A percentile compares a stretch with the other conserved stretches of the same genome.
Conservation (phyloP, 2,888 invertebrate genomes). For the Hydriomena furcata region DNA sequence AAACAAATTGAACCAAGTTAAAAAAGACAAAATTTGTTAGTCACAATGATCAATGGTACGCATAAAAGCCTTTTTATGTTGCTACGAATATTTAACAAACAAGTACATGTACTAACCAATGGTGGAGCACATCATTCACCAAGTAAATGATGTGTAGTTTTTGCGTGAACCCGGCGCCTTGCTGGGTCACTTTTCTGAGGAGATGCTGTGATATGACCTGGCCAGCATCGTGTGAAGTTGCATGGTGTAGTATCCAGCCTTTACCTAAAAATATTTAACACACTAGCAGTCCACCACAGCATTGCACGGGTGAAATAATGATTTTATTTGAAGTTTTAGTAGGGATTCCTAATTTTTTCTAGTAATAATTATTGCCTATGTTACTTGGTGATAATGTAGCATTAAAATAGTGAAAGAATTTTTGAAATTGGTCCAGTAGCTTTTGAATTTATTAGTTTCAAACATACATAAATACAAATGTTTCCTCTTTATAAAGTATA, state of each 20-base stretch:
- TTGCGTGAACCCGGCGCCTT: constrained; percentile 91
- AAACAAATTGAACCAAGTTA: background rate
- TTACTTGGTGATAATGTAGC: too few species aligned
- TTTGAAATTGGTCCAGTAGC: too few species aligned
- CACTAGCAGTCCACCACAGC: too few species aligned
- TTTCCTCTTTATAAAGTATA: too few species aligned
- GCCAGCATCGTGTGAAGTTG: constrained; percentile 91
- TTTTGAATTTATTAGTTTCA: too few species aligned
- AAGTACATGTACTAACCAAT: constrained; percentile 89
- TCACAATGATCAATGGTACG: constrained; percentile 22
- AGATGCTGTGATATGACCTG: constrained; percentile 95
- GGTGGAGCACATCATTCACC: constrained; percentile 99
- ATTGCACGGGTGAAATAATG: too few species aligned
- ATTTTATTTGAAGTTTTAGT: too few species aligned
- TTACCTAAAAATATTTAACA: constrained; percentile 88
- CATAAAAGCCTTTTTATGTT: constrained; percentile 19
- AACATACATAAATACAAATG: too few species aligned
- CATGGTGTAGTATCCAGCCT: constrained; percentile 98
- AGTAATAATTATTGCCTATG: too few species aligned
- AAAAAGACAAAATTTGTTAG: constrained; percentile 16
- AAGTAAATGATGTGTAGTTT: constrained; percentile 99
- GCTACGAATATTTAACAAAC: background rate
- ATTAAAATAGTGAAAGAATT: too few species aligned
- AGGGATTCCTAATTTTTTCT: too few species aligned
- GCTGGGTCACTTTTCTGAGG: constrained; percentile 90